phyloP scores from a whole-genome alignment of 2,888 invertebrate species.

The Halictus ligatus region DNA sequence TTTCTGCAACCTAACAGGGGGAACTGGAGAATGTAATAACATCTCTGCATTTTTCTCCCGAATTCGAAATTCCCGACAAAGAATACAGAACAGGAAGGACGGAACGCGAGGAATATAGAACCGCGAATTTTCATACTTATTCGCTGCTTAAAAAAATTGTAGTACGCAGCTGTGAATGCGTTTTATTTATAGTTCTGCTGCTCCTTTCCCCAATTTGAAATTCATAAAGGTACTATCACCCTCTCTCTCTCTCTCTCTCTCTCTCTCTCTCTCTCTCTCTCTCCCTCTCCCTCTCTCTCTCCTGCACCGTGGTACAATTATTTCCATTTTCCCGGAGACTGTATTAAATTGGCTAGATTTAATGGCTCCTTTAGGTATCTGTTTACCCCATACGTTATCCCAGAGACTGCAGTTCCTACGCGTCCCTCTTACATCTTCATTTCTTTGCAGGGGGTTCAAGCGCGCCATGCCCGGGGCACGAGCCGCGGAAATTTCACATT shows the following conservation, averaged over 20 bases:
- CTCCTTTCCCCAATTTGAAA: neutral
- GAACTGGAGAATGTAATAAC: neutral
- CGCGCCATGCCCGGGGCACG: constrained; percentile 1
- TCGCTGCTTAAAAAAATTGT: neutral
- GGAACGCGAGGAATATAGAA: neutral
- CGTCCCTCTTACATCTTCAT: constrained; percentile 30
- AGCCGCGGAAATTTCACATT: constrained; percentile 74
- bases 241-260: too few relatives aligned
- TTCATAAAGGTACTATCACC: neutral
- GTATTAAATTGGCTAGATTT: neutral
- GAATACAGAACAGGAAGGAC: neutral
- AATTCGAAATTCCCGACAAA: neutral
- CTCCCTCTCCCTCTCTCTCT: neutral
- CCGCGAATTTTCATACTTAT: neutral
- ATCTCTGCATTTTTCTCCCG: neutral
- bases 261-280: too few relatives aligned
- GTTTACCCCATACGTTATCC: neutral
- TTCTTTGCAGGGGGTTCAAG: constrained; percentile 30
- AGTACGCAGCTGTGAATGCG: neutral
- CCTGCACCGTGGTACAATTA: neutral
- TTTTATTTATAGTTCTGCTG: neutral
- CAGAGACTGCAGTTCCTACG: neutral
- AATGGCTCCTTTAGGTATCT: neutral
- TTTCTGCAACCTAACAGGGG: neutral
- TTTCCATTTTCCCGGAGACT: neutral